phyloP scores from a whole-genome alignment of 37 sponge, comb jelly and placozoan species.

The Oscarella lobularis region DNA sequence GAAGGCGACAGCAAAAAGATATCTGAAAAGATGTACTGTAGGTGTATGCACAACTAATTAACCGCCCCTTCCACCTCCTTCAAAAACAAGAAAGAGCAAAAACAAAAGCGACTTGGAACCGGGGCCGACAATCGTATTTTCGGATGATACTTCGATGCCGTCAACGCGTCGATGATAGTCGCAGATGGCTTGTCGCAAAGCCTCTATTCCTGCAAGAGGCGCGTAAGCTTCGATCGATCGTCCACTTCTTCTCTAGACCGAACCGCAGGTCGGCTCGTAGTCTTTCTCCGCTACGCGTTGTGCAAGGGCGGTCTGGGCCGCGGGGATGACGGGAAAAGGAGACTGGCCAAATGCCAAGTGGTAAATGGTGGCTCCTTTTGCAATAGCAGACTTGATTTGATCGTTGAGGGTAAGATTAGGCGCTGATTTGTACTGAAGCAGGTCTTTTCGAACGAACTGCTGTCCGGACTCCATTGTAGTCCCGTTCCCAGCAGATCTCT shows the following conservation, averaged over 20 bases:
- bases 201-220: background rate
- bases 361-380: background rate
- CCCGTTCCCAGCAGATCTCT: no score
- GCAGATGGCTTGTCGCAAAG: background rate
- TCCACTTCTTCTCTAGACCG: background rate
- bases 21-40: background rate
- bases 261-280: background rate
- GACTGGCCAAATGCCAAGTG: constrained; percentile 12
- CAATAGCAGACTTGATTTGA: background rate
- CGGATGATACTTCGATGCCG: background rate
- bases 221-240: background rate
- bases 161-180: background rate
- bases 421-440: background rate
- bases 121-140: background rate
- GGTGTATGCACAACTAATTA: background rate
- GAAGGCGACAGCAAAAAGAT: constrained; percentile 3
- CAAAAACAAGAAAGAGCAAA: background rate
- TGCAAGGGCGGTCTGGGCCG: background rate
- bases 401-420: background rate
- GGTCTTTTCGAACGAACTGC: background rate
- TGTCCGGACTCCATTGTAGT: no score
- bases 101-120: background rate
- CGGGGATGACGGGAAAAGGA: constrained; percentile 7
- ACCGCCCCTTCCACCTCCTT: background rate
- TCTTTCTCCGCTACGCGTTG: background rate